A percentile compares a stretch with the other conserved stretches of the same genome.
phyloP scores from a whole-genome alignment of 2,113 vertebrate species.

The Elephas maximus region DNA sequence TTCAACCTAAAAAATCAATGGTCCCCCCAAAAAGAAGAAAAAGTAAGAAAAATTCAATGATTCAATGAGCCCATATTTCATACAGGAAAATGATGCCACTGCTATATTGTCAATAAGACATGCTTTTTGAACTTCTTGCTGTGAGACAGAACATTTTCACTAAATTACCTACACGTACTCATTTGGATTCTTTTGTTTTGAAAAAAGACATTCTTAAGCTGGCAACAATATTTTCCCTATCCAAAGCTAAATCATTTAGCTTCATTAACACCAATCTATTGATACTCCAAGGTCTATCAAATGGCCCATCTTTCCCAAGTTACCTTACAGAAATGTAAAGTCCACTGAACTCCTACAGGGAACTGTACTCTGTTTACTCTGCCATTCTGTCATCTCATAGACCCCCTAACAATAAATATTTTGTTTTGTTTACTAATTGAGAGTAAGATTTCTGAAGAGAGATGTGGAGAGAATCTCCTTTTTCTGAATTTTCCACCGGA shows the following conservation, averaged over 20 bases:
- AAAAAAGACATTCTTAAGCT: background rate
- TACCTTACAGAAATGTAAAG: background rate
- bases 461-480: background rate
- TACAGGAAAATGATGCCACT: constrained; percentile 60
- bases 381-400: background rate
- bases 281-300: background rate
- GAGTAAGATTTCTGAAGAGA: background rate
- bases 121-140: constrained; percentile 5
- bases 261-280: background rate
- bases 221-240: background rate
- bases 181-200: background rate
- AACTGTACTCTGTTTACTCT: background rate
- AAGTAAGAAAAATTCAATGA: constrained; percentile 64
- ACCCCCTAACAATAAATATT: background rate
- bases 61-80: constrained; percentile 49
- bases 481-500: background rate
- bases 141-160: constrained; percentile 20
- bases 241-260: constrained; percentile 33
- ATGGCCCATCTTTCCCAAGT: background rate
- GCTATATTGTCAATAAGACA: constrained; percentile 55
- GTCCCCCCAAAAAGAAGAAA: background rate
- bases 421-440: background rate
- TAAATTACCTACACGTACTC: background rate
- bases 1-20: constrained; percentile 61
- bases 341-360: background rate